phyloP scores from a whole-genome alignment of 2,113 vertebrate genomes.

The Alethe castanea region DNA sequence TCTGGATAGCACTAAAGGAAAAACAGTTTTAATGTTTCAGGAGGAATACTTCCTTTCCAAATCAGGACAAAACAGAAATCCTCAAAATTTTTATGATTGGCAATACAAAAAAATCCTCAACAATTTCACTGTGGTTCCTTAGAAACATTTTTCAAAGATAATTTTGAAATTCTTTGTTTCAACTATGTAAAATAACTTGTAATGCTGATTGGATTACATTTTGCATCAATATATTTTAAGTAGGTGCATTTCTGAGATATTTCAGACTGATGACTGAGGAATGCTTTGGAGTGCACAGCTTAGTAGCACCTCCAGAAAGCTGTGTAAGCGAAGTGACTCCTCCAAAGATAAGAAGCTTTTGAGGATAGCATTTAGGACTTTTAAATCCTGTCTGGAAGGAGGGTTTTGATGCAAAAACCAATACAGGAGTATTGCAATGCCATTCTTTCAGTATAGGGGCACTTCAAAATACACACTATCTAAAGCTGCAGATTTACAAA shows the following conservation, averaged over 20 bases:
- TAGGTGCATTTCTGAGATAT: not conserved
- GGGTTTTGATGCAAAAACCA: not conserved
- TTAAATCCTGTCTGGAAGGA: not conserved
- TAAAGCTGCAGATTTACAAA: not conserved
- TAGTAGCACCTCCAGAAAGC: not conserved
- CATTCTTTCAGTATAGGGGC: not conserved
- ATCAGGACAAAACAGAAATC: not conserved
- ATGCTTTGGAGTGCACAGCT: not conserved
- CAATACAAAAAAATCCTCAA: fast-evolving
- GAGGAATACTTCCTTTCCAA: not conserved
- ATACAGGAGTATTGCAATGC: not conserved
- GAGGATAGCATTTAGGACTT: not conserved
- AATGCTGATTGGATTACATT: not conserved
- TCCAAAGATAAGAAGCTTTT: not conserved
- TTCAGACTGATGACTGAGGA: not conserved
- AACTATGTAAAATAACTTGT: not conserved
- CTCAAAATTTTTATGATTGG: not conserved
- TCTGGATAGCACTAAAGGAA: not conserved
- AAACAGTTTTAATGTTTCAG: not conserved
- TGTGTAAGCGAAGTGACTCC: not conserved
- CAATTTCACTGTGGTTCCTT: not conserved
- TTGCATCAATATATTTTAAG: not conserved
- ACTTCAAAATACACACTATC: not conserved
- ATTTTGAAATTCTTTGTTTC: not conserved
- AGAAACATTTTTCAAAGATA: not conserved